phyloP scores from a whole-genome alignment of 1,140 invertebrate species.

The Sesamia nonagrioides region DNA sequence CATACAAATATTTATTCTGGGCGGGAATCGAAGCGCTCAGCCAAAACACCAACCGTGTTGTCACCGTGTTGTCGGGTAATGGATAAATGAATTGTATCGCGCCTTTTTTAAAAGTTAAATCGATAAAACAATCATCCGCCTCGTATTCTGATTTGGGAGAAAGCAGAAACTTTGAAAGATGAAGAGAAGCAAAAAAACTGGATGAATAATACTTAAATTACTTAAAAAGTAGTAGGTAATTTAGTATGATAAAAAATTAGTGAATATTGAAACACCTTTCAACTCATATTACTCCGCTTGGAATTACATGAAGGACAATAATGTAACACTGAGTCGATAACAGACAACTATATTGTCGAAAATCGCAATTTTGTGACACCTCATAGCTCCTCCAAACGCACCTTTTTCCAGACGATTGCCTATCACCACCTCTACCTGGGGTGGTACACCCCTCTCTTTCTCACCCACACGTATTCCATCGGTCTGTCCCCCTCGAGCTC shows the following conservation, averaged over 20 bases:
- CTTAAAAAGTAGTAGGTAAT: too few species aligned
- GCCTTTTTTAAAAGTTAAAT: too few species aligned
- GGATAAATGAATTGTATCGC: too few species aligned
- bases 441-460: slow-evolving; percentile 65
- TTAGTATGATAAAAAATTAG: background rate
- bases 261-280: background rate
- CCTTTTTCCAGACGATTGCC: slow-evolving; percentile 85
- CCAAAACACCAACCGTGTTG: too few species aligned
- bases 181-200: too few species aligned
- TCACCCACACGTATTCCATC: slow-evolving; percentile 51
- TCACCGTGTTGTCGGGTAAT: too few species aligned
- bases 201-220: too few species aligned
- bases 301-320: slow-evolving; percentile 6
- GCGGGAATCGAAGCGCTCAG: too few species aligned
- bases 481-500: slow-evolving; percentile 66
- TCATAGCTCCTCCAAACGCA: slow-evolving; percentile 74
- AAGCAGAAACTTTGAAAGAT: too few species aligned
- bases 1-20: too few species aligned
- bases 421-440: slow-evolving; percentile 78
- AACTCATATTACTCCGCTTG: background rate
- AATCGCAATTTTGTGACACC: slow-evolving; percentile 73
- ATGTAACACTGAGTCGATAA: slow-evolving; percentile 1
- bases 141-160: too few species aligned
- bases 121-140: too few species aligned
- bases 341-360: slow-evolving; percentile 56